Evolutionary conservation across 2,888 invertebrate species (phyloP).

Genomic region (Rhagonycha lutea): DNA sequence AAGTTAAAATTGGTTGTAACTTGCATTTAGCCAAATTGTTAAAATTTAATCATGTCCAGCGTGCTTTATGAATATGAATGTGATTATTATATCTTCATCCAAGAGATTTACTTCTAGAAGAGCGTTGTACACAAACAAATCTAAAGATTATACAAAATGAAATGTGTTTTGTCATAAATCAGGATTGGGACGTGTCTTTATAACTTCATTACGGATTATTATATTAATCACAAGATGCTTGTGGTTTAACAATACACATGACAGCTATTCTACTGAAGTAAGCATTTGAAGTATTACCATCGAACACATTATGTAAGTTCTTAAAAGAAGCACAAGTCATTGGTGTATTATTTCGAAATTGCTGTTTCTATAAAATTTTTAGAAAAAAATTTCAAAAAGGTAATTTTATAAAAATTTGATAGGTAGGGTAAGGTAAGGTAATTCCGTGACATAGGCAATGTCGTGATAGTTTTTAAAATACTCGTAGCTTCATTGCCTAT

Average conservation of each 20-base stretch:
- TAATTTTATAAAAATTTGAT: background rate
- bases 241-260: conserved; percentile 46
- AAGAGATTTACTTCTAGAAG: conserved; percentile 43
- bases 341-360: background rate
- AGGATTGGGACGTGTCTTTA: conserved; percentile 53
- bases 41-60: conserved; percentile 54
- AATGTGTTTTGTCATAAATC: conserved; percentile 54
- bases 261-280: conserved; percentile 38
- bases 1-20: no score
- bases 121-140: conserved; percentile 43
- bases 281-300: conserved; percentile 17
- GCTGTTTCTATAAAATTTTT: background rate
- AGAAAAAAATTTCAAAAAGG: background rate
- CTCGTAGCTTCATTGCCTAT: no score
- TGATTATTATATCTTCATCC: conserved; percentile 46
- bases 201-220: conserved; percentile 57
- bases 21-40: conserved; percentile 44
- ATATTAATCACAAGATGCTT: conserved; percentile 54
- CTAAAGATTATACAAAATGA: conserved; percentile 48
- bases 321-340: background rate
- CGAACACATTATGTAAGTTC: conserved; percentile 27
- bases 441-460: no score
- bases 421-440: no score
- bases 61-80: conserved; percentile 50
- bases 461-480: no score